These are phyloP conservation scores for Himalopsyche kuldschensis DNA, from an alignment of 2,888 invertebrate genomes.

Conservation along the genomic window DNA sequence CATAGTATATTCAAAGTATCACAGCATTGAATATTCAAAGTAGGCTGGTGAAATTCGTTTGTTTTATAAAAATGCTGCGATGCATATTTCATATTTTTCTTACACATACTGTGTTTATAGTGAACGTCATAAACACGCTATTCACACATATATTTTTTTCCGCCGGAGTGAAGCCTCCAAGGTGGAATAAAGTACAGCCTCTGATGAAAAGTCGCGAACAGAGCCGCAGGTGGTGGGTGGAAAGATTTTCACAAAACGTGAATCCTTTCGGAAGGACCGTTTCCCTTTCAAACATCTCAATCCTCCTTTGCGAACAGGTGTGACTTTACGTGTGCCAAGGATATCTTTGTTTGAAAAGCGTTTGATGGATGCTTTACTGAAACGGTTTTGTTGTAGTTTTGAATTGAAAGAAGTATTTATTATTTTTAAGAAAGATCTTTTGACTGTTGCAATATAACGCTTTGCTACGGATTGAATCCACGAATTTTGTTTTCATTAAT, in stretches of 20 bases:
- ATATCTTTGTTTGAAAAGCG: constrained; percentile 16
- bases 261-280: constrained; percentile 17
- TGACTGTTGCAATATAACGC: neutral
- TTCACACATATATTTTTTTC: neutral
- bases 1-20: too few species aligned
- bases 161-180: neutral
- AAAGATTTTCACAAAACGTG: constrained; percentile 9
- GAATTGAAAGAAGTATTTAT: neutral
- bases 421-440: neutral
- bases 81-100: too few species aligned
- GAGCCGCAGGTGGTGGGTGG: constrained; percentile 23
- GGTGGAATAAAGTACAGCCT: constrained; percentile 16
- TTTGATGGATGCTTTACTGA: neutral
- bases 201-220: constrained; percentile 24
- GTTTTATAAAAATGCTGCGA: too few species aligned
- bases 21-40: too few species aligned
- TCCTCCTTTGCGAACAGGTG: constrained; percentile 30
- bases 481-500: too few species aligned
- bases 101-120: neutral
- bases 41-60: too few species aligned
- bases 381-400: neutral
- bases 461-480: too few species aligned
- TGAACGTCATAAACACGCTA: neutral
- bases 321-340: constrained; percentile 7
- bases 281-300: constrained; percentile 27